Percentiles rank a stretch among this genome's conserved stretches.
Evolutionary conservation across 2,797 vertebrate genomes (phyloP).

Genomic region (Kryptolebias ocellatus): DNA sequence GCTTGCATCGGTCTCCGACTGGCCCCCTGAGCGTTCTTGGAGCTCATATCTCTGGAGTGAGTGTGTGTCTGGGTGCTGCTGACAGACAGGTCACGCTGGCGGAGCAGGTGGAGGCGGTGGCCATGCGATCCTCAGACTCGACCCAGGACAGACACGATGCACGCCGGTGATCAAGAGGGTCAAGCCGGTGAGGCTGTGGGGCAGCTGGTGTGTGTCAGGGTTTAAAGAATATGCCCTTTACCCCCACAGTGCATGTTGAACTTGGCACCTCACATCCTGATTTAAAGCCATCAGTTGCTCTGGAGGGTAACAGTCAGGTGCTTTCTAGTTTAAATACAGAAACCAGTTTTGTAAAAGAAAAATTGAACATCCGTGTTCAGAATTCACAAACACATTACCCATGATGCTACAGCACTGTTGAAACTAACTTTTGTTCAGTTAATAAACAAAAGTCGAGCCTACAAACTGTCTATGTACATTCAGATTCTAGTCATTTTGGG

Average conservation of each 20-base stretch:
- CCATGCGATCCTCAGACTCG: conserved; percentile 66
- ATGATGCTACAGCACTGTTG: too few relatives aligned
- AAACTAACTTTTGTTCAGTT: too few relatives aligned
- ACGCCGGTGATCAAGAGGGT: conserved; percentile 52
- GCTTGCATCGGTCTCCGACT: conserved; percentile 42
- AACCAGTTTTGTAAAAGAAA: too few relatives aligned
- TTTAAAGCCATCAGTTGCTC: conserved; percentile 59
- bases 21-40: conserved; percentile 31
- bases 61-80: conserved; percentile 51
- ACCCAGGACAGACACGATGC: conserved; percentile 57
- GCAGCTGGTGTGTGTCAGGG: conserved; percentile 84
- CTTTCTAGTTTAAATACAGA: not conserved
- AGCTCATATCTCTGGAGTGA: conserved; percentile 34
- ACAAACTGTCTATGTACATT: too few relatives aligned
- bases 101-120: conserved; percentile 73
- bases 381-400: too few relatives aligned
- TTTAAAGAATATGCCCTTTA: conserved; percentile 85
- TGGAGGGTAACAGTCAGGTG: conserved; percentile 57
- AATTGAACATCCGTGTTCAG: too few relatives aligned
- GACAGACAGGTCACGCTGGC: conserved; percentile 79
- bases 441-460: too few relatives aligned
- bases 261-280: conserved; percentile 49
- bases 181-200: conserved; percentile 50
- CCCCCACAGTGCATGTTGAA: conserved; percentile 77
- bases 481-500: too few relatives aligned